Percentiles rank a stretch among this genome's conserved stretches.
Conservation (phyloP, 2,797 vertebrate species). For the Hoplostethus mediterraneus region DNA sequence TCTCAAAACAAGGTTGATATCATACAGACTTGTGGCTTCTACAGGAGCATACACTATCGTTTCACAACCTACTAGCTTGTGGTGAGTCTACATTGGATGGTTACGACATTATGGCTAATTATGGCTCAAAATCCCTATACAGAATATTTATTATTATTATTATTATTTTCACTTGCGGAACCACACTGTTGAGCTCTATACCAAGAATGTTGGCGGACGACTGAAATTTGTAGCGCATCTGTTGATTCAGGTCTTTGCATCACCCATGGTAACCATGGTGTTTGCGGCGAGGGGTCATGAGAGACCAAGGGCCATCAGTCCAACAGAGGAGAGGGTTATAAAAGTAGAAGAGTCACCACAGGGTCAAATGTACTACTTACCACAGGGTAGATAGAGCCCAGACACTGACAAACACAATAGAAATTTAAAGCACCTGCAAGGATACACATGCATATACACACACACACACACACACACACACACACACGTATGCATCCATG, state of each 20-base stretch:
- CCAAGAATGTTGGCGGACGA: background rate
- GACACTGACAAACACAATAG: constrained; percentile 5
- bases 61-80: too few species aligned
- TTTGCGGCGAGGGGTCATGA: constrained; percentile 7
- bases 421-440: background rate
- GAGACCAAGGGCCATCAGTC: constrained; percentile 12
- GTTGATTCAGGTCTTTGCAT: constrained; percentile 6
- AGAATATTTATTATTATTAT: too few species aligned
- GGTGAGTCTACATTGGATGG: too few species aligned
- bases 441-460: background rate
- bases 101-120: too few species aligned
- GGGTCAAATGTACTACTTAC: constrained; percentile 1
- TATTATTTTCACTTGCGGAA: too few species aligned
- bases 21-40: too few species aligned
- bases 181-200: background rate
- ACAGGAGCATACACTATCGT: too few species aligned
- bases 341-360: constrained; percentile 16
- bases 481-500: background rate
- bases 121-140: too few species aligned
- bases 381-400: background rate
- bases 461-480: constrained; percentile 9
- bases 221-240: background rate
- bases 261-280: constrained; percentile 21
- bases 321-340: constrained; percentile 1
- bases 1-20: too few species aligned